Evolutionary conservation across 2,797 vertebrate species (phyloP).

Genomic region (Natrix natrix): DNA sequence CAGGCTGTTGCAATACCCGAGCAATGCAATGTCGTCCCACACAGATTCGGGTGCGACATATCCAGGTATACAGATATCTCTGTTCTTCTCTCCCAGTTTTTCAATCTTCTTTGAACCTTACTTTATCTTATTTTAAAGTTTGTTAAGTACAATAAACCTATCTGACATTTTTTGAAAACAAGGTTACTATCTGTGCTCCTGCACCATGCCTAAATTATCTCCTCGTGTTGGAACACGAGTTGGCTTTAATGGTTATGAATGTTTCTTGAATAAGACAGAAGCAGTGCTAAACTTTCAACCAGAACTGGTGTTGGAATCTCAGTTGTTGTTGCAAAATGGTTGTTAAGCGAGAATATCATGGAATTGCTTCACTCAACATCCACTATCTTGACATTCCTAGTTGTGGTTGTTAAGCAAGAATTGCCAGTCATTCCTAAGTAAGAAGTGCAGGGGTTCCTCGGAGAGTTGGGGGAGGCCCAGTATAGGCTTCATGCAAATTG

Average conservation of each 20-base stretch:
- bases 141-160: not conserved
- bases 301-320: not conserved
- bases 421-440: too few species aligned
- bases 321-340: not conserved
- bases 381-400: too few species aligned
- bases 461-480: too few species aligned
- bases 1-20: constrained; percentile 88
- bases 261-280: not conserved
- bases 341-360: too few species aligned
- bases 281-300: not conserved
- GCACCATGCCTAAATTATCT: not conserved
- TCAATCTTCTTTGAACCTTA: not conserved
- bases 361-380: too few species aligned
- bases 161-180: not conserved
- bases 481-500: too few species aligned
- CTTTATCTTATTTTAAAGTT: not conserved
- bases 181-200: not conserved
- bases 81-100: not conserved
- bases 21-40: constrained; percentile 79
- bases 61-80: constrained; percentile 75
- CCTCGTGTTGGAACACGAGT: not conserved
- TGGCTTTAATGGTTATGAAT: not conserved
- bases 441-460: too few species aligned
- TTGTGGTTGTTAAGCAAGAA: too few species aligned
- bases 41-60: constrained; percentile 75